A percentile compares a stretch with the other conserved stretches of the same genome.
These are phyloP conservation scores for Sinotaia quadrata DNA, from an alignment of 2,888 invertebrate genomes.

Conservation along the genomic window DNA sequence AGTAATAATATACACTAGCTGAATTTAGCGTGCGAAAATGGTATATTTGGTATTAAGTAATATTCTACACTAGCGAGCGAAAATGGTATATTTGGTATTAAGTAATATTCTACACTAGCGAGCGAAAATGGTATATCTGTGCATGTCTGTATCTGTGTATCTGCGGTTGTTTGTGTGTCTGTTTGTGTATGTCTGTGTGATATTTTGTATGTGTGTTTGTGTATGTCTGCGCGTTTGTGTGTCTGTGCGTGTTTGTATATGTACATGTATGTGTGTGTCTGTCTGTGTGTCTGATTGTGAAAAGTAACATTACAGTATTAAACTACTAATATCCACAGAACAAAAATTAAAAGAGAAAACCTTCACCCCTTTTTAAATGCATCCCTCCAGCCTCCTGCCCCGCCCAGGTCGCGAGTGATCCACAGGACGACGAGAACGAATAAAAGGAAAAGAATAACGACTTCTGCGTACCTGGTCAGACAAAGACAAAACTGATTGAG, in stretches of 20 bases:
- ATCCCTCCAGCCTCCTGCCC: conserved; percentile 84
- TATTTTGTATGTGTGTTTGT: not conserved
- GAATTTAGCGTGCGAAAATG: too few relatives aligned
- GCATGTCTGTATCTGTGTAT: not conserved
- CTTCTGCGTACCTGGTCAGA: conserved; percentile 57
- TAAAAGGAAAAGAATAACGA: conserved; percentile 54
- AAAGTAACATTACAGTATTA: too few relatives aligned
- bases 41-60: too few relatives aligned
- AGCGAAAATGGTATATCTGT: not conserved
- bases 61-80: too few relatives aligned
- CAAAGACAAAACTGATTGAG: too few relatives aligned
- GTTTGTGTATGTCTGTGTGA: conserved; percentile 4
- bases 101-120: not conserved
- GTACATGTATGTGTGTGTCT: not conserved
- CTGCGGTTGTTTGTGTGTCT: not conserved
- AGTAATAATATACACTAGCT: too few relatives aligned
- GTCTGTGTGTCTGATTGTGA: conserved; percentile 19
- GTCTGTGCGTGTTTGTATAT: not conserved
- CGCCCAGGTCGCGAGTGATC: conserved; percentile 79
- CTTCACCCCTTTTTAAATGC: conserved; percentile 39
- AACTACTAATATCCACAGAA: too few relatives aligned
- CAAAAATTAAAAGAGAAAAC: too few relatives aligned
- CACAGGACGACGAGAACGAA: conserved; percentile 57
- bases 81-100: too few relatives aligned
- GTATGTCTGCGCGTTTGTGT: not conserved